Evolutionary conservation across 2,888 invertebrate species (phyloP).

Genomic region (Parasteatoda lunata): DNA sequence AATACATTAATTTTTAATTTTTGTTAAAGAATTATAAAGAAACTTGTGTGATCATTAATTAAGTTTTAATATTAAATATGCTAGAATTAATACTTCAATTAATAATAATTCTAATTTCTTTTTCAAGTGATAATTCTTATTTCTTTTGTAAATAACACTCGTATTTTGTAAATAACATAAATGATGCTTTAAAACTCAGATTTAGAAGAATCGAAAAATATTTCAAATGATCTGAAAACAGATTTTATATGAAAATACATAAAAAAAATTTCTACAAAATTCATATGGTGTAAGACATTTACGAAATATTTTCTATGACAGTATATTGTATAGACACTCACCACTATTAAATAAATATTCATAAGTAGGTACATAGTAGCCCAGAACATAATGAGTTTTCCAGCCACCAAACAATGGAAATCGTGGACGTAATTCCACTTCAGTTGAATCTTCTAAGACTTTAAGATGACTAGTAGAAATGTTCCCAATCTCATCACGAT

Average conservation of each 20-base stretch:
- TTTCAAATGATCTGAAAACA: not conserved
- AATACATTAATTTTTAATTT: no score
- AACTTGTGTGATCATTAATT: no score
- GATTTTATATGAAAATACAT: not conserved
- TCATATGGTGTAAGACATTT: no score
- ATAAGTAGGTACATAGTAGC: conserved; percentile 97
- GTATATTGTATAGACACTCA: conserved; percentile 58
- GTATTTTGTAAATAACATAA: no score
- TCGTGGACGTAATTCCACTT: conserved; percentile 94
- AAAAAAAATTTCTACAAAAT: no score
- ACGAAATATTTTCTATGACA: no score
- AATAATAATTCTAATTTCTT: no score
- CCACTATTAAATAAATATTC: conserved; percentile 91
- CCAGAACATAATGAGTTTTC: conserved; percentile 97
- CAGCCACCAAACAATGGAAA: conserved; percentile 99
- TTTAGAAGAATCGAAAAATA: conserved; percentile 4
- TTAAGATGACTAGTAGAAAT: conserved; percentile 97
- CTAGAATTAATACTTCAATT: no score
- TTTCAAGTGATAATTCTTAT: no score
- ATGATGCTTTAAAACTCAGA: not conserved
- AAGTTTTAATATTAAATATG: no score
- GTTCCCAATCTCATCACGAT: conserved; percentile 98
- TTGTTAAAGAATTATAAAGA: no score
- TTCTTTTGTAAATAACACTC: no score
- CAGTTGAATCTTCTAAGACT: conserved; percentile 91